A percentile compares a stretch with the other conserved stretches of the same genome.
Conservation (phyloP, 1,140 invertebrate species). For the Papilio helenus region DNA sequence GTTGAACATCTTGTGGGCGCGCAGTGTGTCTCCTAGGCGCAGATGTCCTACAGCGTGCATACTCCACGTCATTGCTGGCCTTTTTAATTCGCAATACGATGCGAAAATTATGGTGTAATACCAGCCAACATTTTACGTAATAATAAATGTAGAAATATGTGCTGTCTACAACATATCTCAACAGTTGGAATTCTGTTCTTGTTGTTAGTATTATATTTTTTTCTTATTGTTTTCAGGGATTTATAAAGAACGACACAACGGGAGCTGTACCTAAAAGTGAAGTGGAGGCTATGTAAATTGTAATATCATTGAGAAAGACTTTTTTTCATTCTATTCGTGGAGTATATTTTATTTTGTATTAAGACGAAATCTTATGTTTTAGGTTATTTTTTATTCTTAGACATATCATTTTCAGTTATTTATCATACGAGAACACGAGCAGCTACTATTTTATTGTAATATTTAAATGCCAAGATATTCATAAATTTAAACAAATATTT, state of each 20-base stretch:
- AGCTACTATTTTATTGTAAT: no score
- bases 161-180: not conserved
- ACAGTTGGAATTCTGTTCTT: constrained; percentile 31
- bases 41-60: constrained; percentile 84
- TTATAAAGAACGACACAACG: constrained; percentile 62
- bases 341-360: not conserved
- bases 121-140: constrained; percentile 42
- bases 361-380: not conserved
- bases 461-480: no score
- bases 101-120: constrained; percentile 42
- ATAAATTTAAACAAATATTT: no score
- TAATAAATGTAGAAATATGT: not conserved
- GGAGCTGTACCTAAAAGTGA: constrained; percentile 60
- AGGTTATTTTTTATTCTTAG: constrained; percentile 12
- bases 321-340: constrained; percentile 30
- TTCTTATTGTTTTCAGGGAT: constrained; percentile 57
- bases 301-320: constrained; percentile 22
- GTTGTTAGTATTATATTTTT: constrained; percentile 18
- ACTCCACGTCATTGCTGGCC: constrained; percentile 85
- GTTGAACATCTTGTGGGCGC: constrained; percentile 77
- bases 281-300: constrained; percentile 62
- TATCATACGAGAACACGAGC: not conserved
- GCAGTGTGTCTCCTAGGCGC: constrained; percentile 57
- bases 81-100: no score
- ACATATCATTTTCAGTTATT: constrained; percentile 4